These are phyloP conservation scores for Theonella swinhoei DNA, from an alignment of 37 sponge, comb jelly and placozoan genomes.

Conservation along the genomic window DNA sequence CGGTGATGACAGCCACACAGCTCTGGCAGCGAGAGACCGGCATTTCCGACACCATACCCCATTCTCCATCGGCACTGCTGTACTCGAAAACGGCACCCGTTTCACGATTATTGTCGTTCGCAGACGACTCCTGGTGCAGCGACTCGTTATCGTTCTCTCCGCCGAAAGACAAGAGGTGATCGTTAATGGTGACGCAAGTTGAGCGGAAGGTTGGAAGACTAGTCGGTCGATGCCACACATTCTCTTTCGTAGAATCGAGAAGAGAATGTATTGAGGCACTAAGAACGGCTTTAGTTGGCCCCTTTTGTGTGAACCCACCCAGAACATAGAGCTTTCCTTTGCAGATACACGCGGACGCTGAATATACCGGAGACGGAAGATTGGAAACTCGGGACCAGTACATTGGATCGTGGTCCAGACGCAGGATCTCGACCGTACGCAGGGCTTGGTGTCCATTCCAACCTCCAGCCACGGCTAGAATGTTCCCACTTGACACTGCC, in stretches of 20 bases:
- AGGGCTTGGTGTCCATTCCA: background rate
- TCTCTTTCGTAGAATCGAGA: background rate
- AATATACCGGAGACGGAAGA: background rate
- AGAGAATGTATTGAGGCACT: background rate
- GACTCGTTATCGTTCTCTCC: background rate
- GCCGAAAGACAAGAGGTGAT: background rate
- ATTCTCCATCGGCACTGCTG: background rate
- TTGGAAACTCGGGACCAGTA: background rate
- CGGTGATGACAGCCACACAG: background rate
- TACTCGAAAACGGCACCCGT: background rate
- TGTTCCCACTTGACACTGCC: background rate
- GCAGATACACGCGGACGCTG: background rate
- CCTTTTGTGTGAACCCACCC: background rate
- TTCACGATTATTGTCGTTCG: background rate
- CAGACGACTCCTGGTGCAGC: background rate
- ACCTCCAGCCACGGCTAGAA: constrained; percentile 21
- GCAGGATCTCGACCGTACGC: constrained; percentile 6
- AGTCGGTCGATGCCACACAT: background rate
- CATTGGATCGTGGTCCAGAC: background rate
- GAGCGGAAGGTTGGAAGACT: background rate
- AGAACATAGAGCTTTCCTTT: background rate
- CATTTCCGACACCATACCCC: background rate
- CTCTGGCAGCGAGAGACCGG: background rate
- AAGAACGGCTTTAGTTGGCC: background rate
- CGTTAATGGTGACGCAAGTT: background rate